Conservation (phyloP, 2,797 vertebrate genomes). For the Choloepus didactylus region DNA sequence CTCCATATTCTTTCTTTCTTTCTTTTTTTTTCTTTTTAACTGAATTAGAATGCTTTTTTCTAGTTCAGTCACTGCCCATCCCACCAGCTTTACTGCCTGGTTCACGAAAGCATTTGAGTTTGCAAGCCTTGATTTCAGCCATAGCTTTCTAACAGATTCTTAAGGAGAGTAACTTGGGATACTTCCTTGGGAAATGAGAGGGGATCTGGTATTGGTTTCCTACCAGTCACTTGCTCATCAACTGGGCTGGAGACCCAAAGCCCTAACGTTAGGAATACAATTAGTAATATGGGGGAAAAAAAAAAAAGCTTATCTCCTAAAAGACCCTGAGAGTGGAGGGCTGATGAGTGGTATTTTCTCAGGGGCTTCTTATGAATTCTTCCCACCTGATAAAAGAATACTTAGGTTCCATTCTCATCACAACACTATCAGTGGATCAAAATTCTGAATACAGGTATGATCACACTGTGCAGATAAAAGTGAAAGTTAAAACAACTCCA, state of each 20-base stretch:
- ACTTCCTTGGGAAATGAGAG: not conserved
- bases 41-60: constrained; percentile 20
- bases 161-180: not conserved
- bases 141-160: not conserved
- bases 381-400: not conserved
- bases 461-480: not conserved
- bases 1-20: not conserved
- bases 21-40: not conserved
- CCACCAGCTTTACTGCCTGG: not conserved
- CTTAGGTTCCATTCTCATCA: not conserved
- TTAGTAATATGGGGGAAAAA: not conserved
- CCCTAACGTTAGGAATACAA: not conserved
- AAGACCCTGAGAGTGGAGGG: not conserved
- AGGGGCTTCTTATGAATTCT: not conserved
- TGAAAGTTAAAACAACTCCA: constrained; percentile 12
- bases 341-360: constrained; percentile 19
- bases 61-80: not conserved
- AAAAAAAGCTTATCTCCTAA: not conserved
- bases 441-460: constrained; percentile 14
- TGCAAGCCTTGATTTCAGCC: not conserved
- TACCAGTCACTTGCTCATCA: constrained; percentile 25
- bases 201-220: not conserved
- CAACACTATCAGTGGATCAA: not conserved
- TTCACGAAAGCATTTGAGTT: not conserved
- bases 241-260: not conserved